Evolutionary conservation across 1,140 invertebrate species (phyloP), one percentile per base, ranked within the genome.

Genomic region (Hormaphis cornu): DNA sequence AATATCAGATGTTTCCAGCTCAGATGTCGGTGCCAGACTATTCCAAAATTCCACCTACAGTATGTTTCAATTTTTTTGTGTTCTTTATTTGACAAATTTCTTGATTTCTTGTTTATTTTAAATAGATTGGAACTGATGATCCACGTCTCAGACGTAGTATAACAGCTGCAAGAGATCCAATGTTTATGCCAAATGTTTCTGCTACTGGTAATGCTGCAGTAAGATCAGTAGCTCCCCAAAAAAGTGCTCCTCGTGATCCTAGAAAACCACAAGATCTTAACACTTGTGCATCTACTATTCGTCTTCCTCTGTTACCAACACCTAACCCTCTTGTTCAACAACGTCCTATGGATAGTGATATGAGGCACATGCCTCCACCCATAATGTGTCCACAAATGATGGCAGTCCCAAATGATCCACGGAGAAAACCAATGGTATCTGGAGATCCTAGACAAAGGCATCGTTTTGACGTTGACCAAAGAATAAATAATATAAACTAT

Each of bases 11-110:
- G 10, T 50, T 37, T 16, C 71, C 72, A 37, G 16, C 69, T 7
- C 48, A 58, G 14, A 50, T 56, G 0, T 59, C 72, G 26, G 72
- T 73, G 44, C 48, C 73, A 0, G 74, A 75, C 35, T 75, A 75
- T 33, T 56, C 52, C 22, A 70, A 70, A 24, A 56, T 70, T 58
- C 28, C 54, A 24, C 54, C 69, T 53, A 56, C 69, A 30, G 42
- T 58, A 58, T 26, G 22, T 30, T 10, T 30, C 42, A 53, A 33
- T 30, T 5, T 28, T 5, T 54, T 42, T 10, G n/a, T n/a, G n/a
- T n/a, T 40, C 14, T 40, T 53, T 8, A 48, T n/a, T 22, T 22
- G 4, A n/a, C 16, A 46, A 33, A 24, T 7, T 35, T 14, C 10
- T 46, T 44, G 1, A n/a, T 3, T 14, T 28, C 0, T 46, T 46